Evolutionary conservation across 2,797 vertebrate species (phyloP).

Genomic region (Nannoperca obscura): DNA sequence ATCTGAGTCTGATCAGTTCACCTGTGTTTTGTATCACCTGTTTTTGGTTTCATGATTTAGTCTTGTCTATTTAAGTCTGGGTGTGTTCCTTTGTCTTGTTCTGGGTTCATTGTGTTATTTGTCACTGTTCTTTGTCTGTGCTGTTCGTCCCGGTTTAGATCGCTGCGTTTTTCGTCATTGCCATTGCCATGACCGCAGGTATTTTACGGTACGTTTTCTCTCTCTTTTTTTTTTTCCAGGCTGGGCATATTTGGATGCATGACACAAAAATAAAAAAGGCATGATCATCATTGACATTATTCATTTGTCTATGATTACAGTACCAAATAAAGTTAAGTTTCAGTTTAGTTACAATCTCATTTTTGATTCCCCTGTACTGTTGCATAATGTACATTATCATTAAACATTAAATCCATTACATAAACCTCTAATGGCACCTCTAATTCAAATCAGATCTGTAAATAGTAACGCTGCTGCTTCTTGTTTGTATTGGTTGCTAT

Average conservation of each 20-base stretch:
- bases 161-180: no score
- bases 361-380: background rate
- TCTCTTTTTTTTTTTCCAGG: background rate
- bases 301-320: background rate
- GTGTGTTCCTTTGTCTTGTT: no score
- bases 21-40: no score
- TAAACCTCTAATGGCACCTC: background rate
- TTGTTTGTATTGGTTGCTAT: constrained; percentile 7
- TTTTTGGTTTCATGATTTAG: no score
- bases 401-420: background rate
- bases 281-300: background rate
- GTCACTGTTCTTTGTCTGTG: no score
- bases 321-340: background rate
- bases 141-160: no score
- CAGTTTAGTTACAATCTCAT: background rate
- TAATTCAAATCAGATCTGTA: constrained; percentile 3
- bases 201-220: no score
- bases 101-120: no score
- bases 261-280: background rate
- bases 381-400: background rate
- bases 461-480: constrained; percentile 1
- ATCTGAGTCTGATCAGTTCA: no score
- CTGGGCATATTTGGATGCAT: background rate
- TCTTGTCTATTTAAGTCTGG: no score
- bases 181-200: no score